Percentiles rank a stretch among this genome's conserved stretches.
Evolutionary conservation across 1,140 invertebrate species (phyloP).

Genomic region (Drosophila cardini): DNA sequence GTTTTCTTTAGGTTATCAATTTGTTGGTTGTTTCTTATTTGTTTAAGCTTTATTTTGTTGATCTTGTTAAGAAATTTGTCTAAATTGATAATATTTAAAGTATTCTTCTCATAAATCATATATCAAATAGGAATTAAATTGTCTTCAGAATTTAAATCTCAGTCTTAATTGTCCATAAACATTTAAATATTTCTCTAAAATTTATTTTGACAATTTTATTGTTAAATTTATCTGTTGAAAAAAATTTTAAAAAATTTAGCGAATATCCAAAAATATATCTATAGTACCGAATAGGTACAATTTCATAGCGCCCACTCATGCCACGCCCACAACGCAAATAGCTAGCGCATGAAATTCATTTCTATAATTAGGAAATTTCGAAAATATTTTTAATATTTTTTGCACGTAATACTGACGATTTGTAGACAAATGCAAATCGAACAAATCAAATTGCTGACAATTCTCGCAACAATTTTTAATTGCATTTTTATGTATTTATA

Average conservation of each 20-base stretch:
- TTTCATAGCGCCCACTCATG: conserved; percentile 36
- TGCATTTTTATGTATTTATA: conserved; percentile 49
- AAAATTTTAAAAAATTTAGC: background rate
- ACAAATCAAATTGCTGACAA: conserved; percentile 76
- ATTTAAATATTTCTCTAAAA: background rate
- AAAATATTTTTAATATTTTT: conserved; percentile 76
- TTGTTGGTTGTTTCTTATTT: conserved; percentile 10
- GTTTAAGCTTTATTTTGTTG: conserved; percentile 13
- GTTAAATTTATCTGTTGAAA: no score
- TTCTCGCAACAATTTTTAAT: conserved; percentile 51
- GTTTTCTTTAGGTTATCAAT: conserved; percentile 13
- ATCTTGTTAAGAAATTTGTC: background rate
- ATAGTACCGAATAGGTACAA: conserved; percentile 50
- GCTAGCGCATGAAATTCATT: conserved; percentile 53
- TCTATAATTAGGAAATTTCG: conserved; percentile 62
- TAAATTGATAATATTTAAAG: conserved; percentile 6
- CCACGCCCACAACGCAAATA: conserved; percentile 42
- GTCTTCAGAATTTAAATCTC: no score
- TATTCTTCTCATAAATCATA: no score
- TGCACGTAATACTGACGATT: conserved; percentile 63
- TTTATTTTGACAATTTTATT: background rate
- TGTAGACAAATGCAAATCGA: conserved; percentile 72
- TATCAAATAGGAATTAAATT: no score
- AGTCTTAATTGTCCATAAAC: no score
- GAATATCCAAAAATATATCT: conserved; percentile 10